Evolutionary conservation across 2,113 vertebrate species (phyloP).

Genomic region (Tamias sibiricus): DNA sequence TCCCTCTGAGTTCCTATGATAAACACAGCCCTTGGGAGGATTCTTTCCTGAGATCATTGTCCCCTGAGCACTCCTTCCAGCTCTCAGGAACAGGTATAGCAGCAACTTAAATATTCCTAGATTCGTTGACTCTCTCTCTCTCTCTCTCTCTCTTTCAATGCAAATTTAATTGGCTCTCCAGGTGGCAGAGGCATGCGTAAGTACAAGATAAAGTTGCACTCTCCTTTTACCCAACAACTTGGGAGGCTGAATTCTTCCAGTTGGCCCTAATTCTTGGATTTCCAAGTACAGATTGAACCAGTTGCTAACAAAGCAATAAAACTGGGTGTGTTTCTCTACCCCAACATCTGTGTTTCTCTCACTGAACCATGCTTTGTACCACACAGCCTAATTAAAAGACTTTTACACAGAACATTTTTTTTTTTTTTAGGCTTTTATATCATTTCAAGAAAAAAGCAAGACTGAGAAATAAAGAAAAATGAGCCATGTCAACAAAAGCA

Average conservation of each 20-base stretch:
- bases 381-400: conserved; percentile 35
- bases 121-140: neutral
- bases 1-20: neutral
- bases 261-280: neutral
- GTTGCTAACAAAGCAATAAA: conserved; percentile 52
- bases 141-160: neutral
- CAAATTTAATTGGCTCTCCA: neutral
- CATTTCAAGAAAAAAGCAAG: conserved; percentile 36
- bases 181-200: neutral
- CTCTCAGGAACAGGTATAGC: neutral
- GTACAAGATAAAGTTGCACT: neutral
- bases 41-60: neutral
- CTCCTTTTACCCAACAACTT: neutral
- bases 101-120: neutral
- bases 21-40: neutral
- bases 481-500: neutral
- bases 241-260: conserved; percentile 18
- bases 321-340: neutral
- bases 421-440: conserved; percentile 1
- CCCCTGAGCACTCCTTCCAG: neutral
- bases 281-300: neutral
- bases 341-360: conserved; percentile 34
- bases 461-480: conserved; percentile 32
- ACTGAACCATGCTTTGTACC: neutral
- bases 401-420: neutral